Percentiles rank a stretch among this genome's conserved stretches.
phyloP scores from a whole-genome alignment of 1,140 invertebrate genomes.

The Drosophila asahinai region DNA sequence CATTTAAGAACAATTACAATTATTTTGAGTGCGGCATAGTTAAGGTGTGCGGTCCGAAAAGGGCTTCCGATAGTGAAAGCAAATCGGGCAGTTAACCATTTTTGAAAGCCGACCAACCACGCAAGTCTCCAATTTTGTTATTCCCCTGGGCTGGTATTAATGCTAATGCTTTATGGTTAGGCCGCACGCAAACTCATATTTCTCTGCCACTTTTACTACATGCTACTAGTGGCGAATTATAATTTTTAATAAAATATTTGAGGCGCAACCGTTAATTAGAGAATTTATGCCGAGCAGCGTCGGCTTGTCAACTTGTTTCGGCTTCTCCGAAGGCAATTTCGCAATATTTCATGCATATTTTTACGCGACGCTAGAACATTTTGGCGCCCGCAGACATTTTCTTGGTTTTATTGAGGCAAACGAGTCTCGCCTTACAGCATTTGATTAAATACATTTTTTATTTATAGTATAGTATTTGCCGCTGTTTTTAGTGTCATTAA shows the following conservation, averaged over 20 bases:
- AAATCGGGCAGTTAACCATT: slow-evolving; percentile 49
- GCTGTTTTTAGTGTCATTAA: slow-evolving; percentile 75
- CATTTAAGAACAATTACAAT: background rate
- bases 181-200: slow-evolving; percentile 72
- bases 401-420: slow-evolving; percentile 75
- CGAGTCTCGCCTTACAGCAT: slow-evolving; percentile 50
- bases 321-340: slow-evolving; percentile 44
- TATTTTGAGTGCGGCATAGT: too few relatives aligned
- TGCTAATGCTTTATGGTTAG: slow-evolving; percentile 67
- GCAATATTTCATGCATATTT: slow-evolving; percentile 58
- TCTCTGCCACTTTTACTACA: slow-evolving; percentile 59
- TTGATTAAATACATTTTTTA: slow-evolving; percentile 18
- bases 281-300: slow-evolving; percentile 74
- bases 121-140: slow-evolving; percentile 37
- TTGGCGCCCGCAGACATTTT: slow-evolving; percentile 61
- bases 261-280: slow-evolving; percentile 80
- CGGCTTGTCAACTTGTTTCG: slow-evolving; percentile 77
- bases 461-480: slow-evolving; percentile 15
- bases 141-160: slow-evolving; percentile 43
- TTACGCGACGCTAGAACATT: slow-evolving; percentile 46
- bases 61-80: slow-evolving; percentile 48
- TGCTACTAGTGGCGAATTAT: slow-evolving; percentile 41
- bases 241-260: slow-evolving; percentile 75
- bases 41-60: slow-evolving; percentile 18
- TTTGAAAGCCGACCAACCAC: slow-evolving; percentile 42